Evolutionary conservation across 2,113 vertebrate genomes (phyloP).

Genomic region (Neogale vison): DNA sequence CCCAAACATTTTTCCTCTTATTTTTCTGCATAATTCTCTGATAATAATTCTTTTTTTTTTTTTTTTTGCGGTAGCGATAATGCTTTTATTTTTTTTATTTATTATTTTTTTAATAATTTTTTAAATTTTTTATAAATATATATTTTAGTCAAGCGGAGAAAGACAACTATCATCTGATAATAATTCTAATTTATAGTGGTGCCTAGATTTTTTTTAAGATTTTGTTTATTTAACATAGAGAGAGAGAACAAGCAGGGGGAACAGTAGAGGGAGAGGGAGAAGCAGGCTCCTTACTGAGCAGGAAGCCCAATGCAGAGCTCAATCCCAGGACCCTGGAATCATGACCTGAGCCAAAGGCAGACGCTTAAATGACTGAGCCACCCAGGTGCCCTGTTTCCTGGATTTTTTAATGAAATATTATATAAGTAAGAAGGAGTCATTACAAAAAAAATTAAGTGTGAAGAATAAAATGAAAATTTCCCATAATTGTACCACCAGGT

Average conservation of each 20-base stretch:
- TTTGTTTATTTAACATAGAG: background rate
- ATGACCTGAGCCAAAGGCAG: too few relatives aligned
- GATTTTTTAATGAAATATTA: background rate
- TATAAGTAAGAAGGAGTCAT: background rate
- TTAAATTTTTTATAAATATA: too few relatives aligned
- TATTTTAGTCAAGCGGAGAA: too few relatives aligned
- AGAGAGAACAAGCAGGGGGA: background rate
- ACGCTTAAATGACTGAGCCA: too few relatives aligned
- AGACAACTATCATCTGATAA: too few relatives aligned
- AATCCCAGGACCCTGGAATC: background rate
- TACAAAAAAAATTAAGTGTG: background rate
- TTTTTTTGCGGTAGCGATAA: too few relatives aligned
- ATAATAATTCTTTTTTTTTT: background rate
- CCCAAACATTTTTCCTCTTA: background rate
- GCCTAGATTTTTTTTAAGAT: background rate
- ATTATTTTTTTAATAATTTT: too few relatives aligned
- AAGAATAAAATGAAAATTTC: background rate
- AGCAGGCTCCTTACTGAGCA: background rate
- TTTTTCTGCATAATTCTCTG: background rate
- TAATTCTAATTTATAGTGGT: background rate
- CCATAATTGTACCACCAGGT: background rate
- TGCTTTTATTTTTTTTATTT: too few relatives aligned
- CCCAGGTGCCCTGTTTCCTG: background rate
- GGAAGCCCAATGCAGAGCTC: background rate
- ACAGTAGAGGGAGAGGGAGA: background rate